Percentiles rank a stretch among this genome's conserved stretches.
phyloP scores from a whole-genome alignment of 2,888 invertebrate genomes.

The Mylabris sibirica region DNA sequence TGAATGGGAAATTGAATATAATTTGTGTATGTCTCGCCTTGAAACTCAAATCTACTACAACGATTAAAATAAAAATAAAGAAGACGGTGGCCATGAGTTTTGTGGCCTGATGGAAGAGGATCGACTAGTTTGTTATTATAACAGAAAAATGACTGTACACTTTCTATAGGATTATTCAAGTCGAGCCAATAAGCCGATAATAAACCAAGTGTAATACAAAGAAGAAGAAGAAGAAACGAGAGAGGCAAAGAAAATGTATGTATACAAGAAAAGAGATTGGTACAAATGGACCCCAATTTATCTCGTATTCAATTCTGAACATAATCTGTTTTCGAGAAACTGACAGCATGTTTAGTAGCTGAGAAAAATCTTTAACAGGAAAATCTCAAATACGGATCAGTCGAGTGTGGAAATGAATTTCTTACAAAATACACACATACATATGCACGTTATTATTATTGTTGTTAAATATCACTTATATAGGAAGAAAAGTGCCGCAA shows the following conservation, averaged over 20 bases:
- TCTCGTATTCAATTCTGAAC: slow-evolving; percentile 54
- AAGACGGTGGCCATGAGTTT: neutral
- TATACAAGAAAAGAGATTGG: slow-evolving; percentile 40
- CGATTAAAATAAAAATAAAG: neutral
- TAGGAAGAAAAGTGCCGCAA: neutral
- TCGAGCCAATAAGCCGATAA: slow-evolving; percentile 23
- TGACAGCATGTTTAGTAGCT: slow-evolving; percentile 46
- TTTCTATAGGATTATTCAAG: slow-evolving; percentile 18
- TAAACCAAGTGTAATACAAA: slow-evolving; percentile 14
- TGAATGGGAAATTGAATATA: slow-evolving; percentile 12
- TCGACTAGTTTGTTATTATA: slow-evolving; percentile 7
- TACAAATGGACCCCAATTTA: slow-evolving; percentile 53
- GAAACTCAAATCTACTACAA: neutral
- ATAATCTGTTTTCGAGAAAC: slow-evolving; percentile 54
- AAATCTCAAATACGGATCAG: slow-evolving; percentile 8
- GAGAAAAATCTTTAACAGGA: slow-evolving; percentile 2
- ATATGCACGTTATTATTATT: neutral
- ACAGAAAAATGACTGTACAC: slow-evolving; percentile 18
- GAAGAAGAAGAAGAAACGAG: neutral
- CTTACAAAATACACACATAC: neutral
- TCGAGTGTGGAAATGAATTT: neutral
- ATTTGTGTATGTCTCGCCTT: neutral
- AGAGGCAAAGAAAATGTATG: no score
- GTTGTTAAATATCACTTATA: neutral
- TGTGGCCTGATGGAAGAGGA: neutral